phyloP scores from a whole-genome alignment of 2,888 invertebrate species.

The Lamellibrachia satsuma region DNA sequence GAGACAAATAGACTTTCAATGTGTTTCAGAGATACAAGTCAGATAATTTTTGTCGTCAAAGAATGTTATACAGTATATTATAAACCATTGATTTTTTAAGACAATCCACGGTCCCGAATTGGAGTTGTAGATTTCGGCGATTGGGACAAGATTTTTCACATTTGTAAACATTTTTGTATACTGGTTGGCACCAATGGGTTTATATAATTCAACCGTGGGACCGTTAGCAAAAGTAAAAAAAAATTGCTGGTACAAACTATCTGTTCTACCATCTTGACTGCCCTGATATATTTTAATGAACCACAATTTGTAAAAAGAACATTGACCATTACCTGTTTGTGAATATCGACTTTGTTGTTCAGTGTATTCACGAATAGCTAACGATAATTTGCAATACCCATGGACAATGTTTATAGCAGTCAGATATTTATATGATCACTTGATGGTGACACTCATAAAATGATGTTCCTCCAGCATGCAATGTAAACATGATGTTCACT shows the following conservation, averaged over 20 bases:
- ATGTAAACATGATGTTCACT: neutral
- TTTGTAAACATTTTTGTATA: no score
- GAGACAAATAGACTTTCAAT: no score
- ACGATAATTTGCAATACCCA: neutral
- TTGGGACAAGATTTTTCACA: no score
- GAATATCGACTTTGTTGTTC: neutral
- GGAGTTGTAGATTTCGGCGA: no score
- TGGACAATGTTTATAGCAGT: neutral
- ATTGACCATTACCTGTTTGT: neutral
- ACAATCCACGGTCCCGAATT: no score
- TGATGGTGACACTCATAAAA: neutral
- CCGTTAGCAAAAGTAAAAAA: no score
- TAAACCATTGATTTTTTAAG: no score
- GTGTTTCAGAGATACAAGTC: no score
- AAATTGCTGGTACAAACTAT: neutral
- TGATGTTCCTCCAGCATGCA: neutral
- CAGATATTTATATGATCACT: neutral
- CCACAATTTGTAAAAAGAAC: neutral
- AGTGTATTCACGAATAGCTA: neutral
- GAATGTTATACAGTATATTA: no score
- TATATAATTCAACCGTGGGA: no score
- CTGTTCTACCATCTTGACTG: neutral
- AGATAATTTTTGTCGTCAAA: no score
- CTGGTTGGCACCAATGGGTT: no score
- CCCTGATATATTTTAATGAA: neutral